Base-by-base conservation (phyloP, 2,113 vertebrate species). In the Ciconia maguari region DNA sequence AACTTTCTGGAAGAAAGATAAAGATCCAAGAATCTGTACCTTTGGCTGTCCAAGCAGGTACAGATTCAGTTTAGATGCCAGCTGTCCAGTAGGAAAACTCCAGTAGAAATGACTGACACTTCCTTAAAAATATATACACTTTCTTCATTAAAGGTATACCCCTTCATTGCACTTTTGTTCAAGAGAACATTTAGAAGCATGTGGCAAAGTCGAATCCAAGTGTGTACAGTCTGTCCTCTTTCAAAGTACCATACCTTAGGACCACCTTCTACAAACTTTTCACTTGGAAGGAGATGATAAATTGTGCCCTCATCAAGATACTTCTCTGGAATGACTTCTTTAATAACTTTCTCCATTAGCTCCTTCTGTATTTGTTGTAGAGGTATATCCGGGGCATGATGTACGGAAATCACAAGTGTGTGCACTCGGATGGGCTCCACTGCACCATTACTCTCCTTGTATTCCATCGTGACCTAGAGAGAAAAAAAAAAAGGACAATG, bases 361-460 rank as follows among this genome's bases (percentile, higher is more conserved):
- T 98, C 98, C 36, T 98, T 98, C 16, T 97, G 97, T 98, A 99
- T 99, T 94, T 99, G 98, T 30, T 98, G 97, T 70, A 99, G 86
- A 36, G 93, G 95, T 60, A 98, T 87, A 17, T 97, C 97, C 1
- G 97, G 98, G 22, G 98, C 98, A 12, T 98, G 98, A 69, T 99
- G 98, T 54, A 98, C 98, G 5, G 98, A 99, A 78, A 99, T 87
- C 8, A 99, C 98, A 61, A 99, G 95, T 7, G 98, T 98, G 94
- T 99, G 98, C 72, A 99, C 98, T 16, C 96, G 79, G 58, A 99
- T 97, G 4, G 98, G 98, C 48, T 99, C 97, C 91, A 99, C 97
- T 32, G 97, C 97, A 0, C 99, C 98, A 3, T 97, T 97, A 80
- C 96, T 98, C 90, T 99, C 98, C 29, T 98, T 97, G 79, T 99